Evolutionary conservation across 2,113 vertebrate genomes (phyloP).

Genomic region (Notothenia rossii): DNA sequence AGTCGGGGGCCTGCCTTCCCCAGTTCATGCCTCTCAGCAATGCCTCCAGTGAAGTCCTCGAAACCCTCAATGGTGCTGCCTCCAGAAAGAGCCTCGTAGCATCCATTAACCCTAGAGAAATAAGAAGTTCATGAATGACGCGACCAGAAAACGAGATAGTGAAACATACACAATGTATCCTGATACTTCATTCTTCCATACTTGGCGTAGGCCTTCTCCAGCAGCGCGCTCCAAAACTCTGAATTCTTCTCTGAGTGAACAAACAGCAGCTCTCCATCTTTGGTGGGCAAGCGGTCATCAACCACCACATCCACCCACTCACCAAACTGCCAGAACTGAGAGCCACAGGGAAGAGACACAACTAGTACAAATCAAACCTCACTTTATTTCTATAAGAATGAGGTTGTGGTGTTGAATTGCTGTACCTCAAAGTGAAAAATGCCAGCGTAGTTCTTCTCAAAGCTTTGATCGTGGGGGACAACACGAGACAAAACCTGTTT

Average conservation of each 20-base stretch:
- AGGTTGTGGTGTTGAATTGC: background rate
- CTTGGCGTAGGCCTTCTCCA: slow-evolving; percentile 82
- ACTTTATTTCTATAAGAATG: background rate
- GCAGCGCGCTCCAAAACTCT: slow-evolving; percentile 86
- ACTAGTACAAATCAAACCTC: background rate
- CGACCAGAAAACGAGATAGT: background rate
- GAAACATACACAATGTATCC: slow-evolving; percentile 50
- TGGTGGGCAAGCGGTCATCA: slow-evolving; percentile 83
- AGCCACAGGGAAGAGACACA: slow-evolving; percentile 11
- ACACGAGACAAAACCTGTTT: slow-evolving; percentile 86
- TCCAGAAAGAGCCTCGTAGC: slow-evolving; percentile 92
- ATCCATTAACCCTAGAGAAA: slow-evolving; percentile 88
- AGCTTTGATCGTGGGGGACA: slow-evolving; percentile 87
- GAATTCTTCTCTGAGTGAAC: slow-evolving; percentile 82
- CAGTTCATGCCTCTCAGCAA: slow-evolving; percentile 90
- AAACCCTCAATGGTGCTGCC: slow-evolving; percentile 95
- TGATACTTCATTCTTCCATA: slow-evolving; percentile 59
- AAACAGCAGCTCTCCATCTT: slow-evolving; percentile 82
- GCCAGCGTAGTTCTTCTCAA: slow-evolving; percentile 86
- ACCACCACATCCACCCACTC: slow-evolving; percentile 87
- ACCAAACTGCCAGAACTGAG: slow-evolving; percentile 86
- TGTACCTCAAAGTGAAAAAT: slow-evolving; percentile 94
- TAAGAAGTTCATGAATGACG: background rate
- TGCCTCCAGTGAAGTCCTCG: slow-evolving; percentile 95
- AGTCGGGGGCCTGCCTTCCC: slow-evolving; percentile 62